phyloP scores from a whole-genome alignment of 2,888 invertebrate species.

The Beris morrisii region DNA sequence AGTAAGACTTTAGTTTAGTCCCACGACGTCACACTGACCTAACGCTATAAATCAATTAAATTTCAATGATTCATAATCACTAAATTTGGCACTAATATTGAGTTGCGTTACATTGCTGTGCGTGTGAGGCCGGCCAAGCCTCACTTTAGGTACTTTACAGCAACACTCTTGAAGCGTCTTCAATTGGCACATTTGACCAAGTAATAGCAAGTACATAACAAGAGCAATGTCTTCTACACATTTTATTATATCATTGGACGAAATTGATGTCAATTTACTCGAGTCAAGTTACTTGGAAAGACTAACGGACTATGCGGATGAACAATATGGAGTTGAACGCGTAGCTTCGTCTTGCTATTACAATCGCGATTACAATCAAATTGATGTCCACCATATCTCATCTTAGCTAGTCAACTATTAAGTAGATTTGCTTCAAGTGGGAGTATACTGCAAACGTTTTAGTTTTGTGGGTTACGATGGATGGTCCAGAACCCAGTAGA shows the following conservation, averaged over 20 bases:
- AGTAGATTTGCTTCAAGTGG: too few relatives aligned
- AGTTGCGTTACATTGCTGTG: too few relatives aligned
- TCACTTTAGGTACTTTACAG: constrained; percentile 16
- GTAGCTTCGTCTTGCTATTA: constrained; percentile 4
- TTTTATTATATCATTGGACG: constrained; percentile 32
- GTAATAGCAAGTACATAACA: neutral
- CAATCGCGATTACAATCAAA: constrained; percentile 26
- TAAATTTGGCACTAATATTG: neutral
- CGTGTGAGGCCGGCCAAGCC: too few relatives aligned
- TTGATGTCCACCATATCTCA: constrained; percentile 28
- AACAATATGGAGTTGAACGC: too few relatives aligned
- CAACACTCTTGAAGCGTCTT: constrained; percentile 29
- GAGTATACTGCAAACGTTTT: too few relatives aligned
- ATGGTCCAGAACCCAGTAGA: constrained; percentile 13
- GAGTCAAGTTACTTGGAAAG: constrained; percentile 33
- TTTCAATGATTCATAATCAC: neutral
- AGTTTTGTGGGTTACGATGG: too few relatives aligned
- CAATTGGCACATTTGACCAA: constrained; percentile 27
- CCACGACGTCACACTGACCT: constrained; percentile 3
- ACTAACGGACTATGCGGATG: too few relatives aligned
- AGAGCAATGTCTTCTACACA: constrained; percentile 23
- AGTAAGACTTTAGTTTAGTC: neutral
- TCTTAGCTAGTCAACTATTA: constrained; percentile 11
- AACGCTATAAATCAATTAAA: constrained; percentile 7
- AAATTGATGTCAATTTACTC: constrained; percentile 37